These are phyloP conservation scores for Leucosticte australis DNA, from an alignment of 2,113 vertebrate genomes.

Conservation along the genomic window DNA sequence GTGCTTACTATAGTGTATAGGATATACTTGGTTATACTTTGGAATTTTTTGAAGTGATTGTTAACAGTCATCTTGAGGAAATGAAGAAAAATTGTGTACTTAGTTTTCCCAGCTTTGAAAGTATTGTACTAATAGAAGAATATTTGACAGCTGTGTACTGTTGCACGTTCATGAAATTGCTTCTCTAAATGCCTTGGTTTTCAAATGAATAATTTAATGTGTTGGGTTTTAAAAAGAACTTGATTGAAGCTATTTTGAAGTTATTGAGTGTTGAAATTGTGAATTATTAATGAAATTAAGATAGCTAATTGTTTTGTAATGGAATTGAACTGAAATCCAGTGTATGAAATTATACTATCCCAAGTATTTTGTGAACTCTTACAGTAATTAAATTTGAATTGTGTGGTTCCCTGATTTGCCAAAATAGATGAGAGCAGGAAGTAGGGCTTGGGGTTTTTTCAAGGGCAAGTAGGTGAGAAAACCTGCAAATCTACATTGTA, in stretches of 20 bases:
- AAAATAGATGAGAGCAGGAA: background rate
- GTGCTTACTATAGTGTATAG: background rate
- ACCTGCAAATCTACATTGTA: slow-evolving; percentile 54
- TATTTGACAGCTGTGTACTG: slow-evolving; percentile 66
- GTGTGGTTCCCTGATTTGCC: slow-evolving; percentile 47
- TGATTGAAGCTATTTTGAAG: slow-evolving; percentile 29
- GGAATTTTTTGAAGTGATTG: background rate
- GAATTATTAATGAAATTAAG: slow-evolving; percentile 47
- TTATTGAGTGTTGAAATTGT: slow-evolving; percentile 67
- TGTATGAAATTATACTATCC: slow-evolving; percentile 57
- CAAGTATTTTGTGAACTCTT: slow-evolving; percentile 53
- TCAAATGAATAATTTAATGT: slow-evolving; percentile 39
- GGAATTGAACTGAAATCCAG: slow-evolving; percentile 49
- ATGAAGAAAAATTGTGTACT: background rate
- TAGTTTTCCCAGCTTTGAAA: background rate
- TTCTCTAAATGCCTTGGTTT: slow-evolving; percentile 58
- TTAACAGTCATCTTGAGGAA: background rate
- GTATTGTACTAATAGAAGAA: background rate
- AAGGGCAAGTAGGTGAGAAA: background rate
- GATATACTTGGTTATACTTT: background rate
- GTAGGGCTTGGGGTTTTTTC: background rate
- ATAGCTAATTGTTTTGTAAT: slow-evolving; percentile 54
- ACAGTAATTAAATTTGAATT: slow-evolving; percentile 17
- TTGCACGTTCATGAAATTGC: slow-evolving; percentile 56
- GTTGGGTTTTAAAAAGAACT: slow-evolving; percentile 10